phyloP scores from a whole-genome alignment of 2,113 vertebrate species.

The Centropus bengalensis region DNA sequence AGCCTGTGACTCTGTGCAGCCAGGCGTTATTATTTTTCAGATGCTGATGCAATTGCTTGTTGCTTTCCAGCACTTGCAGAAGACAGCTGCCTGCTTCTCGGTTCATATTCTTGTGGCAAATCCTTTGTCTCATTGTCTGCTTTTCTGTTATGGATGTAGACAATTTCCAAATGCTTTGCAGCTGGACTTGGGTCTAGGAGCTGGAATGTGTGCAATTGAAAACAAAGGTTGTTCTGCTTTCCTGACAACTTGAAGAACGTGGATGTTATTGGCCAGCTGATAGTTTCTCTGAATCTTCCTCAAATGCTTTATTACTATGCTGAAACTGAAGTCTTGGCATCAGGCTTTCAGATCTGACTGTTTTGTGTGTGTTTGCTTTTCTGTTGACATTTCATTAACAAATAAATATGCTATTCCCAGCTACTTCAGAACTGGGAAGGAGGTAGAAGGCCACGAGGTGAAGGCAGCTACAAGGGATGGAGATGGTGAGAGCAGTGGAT shows the following conservation, averaged over 20 bases:
- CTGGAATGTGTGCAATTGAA: background rate
- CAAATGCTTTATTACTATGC: background rate
- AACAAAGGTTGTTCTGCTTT: background rate
- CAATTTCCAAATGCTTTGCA: background rate
- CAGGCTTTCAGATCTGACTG: background rate
- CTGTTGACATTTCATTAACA: background rate
- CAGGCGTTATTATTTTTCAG: background rate
- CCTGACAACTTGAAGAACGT: background rate
- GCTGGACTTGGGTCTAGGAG: background rate
- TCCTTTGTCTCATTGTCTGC: background rate
- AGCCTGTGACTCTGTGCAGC: too few relatives aligned
- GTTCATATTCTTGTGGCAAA: background rate
- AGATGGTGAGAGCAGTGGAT: fast-evolving
- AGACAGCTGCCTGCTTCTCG: background rate
- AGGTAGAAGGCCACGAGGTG: background rate
- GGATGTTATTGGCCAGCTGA: background rate
- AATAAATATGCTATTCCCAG: background rate
- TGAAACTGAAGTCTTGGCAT: background rate
- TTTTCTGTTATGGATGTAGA: background rate
- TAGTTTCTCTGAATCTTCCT: background rate
- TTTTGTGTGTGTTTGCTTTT: background rate
- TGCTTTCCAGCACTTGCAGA: background rate
- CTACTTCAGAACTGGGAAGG: background rate
- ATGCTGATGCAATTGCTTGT: background rate
- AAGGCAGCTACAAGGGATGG: background rate